Conservation (phyloP, 1,140 invertebrate species). For the Gyrodactylus salaris region DNA sequence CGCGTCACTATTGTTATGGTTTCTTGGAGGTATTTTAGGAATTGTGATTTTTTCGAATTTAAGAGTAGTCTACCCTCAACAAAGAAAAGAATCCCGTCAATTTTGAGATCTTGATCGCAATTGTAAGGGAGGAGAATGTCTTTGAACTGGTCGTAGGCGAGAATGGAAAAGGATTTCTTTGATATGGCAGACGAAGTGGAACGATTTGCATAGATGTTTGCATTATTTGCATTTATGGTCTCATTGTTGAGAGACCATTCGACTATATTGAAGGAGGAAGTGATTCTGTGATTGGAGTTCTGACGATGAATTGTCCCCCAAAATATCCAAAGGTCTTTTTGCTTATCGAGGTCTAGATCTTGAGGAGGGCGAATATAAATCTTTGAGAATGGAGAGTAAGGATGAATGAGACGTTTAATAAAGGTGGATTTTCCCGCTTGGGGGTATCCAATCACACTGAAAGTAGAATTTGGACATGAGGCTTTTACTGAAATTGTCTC, state of each 20-base stretch:
- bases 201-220: background rate
- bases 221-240: background rate
- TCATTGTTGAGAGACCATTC: background rate
- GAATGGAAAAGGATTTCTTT: background rate
- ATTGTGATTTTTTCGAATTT: background rate
- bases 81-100: background rate
- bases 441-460: background rate
- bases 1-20: background rate
- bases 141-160: background rate
- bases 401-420: background rate
- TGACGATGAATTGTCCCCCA: background rate
- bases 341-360: no score
- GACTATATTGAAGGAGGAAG: no score
- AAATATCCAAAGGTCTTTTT: background rate
- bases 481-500: background rate
- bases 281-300: no score
- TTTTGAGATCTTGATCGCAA: background rate
- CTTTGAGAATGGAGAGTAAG: background rate
- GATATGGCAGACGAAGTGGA: background rate
- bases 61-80: background rate
- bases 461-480: background rate
- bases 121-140: no score
- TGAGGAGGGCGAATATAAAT: no score
- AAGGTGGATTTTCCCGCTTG: background rate
- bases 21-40: background rate